Evolutionary conservation across 2,113 vertebrate species (phyloP), one percentile per base, ranked within the genome.

Genomic region (rabbit (Oryctolagus cuniculus)): DNA sequence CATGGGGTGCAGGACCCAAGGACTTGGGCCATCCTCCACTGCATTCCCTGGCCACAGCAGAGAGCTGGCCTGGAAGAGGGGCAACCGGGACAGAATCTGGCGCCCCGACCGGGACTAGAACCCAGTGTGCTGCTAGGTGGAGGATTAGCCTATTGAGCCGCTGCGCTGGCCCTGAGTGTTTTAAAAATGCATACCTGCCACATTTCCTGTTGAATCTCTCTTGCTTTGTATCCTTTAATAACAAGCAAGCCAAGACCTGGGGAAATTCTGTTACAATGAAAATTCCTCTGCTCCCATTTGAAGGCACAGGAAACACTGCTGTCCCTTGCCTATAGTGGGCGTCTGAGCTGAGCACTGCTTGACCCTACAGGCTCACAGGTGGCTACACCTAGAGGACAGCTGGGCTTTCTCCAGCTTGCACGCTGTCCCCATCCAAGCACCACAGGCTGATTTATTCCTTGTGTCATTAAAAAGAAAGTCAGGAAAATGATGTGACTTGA

Each of bases 261-360:
- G n/a, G 13, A 80, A 93, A 58, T 36, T 27, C 87, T 64, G 64
- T 25, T 44, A 66, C 87, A 92, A 85, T 64, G 31, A 51, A 92
- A 36, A 78, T 83, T 34, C 34, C 36, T 72, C n/a, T 58, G 27
- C 53, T 78, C 70, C 27, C 10, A 5, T 72, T 51, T 80, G 88
- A 90, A 81, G 38, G 44, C 44, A 44, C 44, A 44, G 44, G 44
- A 8, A 44, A 44, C 44, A 44, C 44, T 44, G 44, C 44, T 7
- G 7, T 44, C 44, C 44, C 44, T 44, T 44, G 44, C 44, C 44
- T 44, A 44, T 44, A 8, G 44, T 1, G 44, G 44, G 44, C 10
- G 29, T 2, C 0, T 16, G 1, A 2, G 81, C 58, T 88, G 22
- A 64, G 8, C 4, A 24, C 82, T 4, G 6, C 58, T 34, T 53